phyloP scores from a whole-genome alignment of 2,888 invertebrate genomes.

The Sminthurinus aureus region DNA sequence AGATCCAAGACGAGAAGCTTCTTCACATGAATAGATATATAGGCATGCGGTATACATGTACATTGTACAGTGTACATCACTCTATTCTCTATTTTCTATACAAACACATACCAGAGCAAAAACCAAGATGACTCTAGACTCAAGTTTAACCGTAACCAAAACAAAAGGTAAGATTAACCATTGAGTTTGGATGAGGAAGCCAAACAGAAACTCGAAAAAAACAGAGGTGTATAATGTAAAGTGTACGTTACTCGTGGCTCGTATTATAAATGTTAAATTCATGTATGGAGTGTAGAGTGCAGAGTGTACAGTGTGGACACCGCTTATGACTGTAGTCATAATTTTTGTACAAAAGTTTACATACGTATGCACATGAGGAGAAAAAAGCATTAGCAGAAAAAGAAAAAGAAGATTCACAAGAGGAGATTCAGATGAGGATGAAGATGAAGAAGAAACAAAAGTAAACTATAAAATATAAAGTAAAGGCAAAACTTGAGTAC shows the following conservation, averaged over 20 bases:
- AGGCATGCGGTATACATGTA: too few species aligned
- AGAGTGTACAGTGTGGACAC: too few species aligned
- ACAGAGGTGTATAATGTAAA: background rate
- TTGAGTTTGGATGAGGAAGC: background rate
- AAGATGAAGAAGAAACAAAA: background rate
- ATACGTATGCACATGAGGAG: background rate
- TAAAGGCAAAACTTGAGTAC: background rate
- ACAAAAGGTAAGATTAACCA: background rate
- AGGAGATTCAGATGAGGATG: background rate
- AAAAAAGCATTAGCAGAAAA: background rate
- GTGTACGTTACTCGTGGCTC: too few species aligned
- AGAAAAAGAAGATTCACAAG: background rate
- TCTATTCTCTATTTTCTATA: too few species aligned
- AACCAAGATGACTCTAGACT: background rate
- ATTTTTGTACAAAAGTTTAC: background rate
- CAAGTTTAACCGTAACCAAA: background rate
- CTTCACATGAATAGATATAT: too few species aligned
- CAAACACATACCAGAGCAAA: background rate
- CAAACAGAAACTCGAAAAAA: background rate
- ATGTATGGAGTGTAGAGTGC: too few species aligned
- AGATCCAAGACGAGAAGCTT: too few species aligned
- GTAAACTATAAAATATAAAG: background rate
- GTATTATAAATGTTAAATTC: too few species aligned
- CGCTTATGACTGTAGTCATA: too few species aligned
- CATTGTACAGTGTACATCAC: too few species aligned